These are phyloP conservation scores for Willisornis vidua DNA, from an alignment of 2,113 vertebrate genomes.

Conservation along the genomic window DNA sequence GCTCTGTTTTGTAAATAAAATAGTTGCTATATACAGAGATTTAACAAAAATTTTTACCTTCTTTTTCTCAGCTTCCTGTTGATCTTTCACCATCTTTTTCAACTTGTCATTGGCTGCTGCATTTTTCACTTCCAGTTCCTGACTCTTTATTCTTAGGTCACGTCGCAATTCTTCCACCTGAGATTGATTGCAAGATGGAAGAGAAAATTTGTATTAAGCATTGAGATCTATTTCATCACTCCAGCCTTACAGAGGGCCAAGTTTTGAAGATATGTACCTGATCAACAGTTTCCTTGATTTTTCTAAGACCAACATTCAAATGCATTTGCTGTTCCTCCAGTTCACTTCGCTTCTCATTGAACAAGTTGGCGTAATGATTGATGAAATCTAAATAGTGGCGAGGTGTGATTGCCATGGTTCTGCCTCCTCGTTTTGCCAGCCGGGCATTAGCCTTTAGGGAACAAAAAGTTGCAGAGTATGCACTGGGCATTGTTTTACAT, in stretches of 20 bases:
- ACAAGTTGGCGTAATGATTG: conserved; percentile 97
- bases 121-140: conserved; percentile 97
- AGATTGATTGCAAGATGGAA: background rate
- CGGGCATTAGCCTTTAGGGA: conserved; percentile 89
- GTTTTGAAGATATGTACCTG: conserved; percentile 76
- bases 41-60: conserved; percentile 76
- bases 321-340: conserved; percentile 99
- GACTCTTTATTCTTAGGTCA: conserved; percentile 96
- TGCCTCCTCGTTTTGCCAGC: conserved; percentile 92
- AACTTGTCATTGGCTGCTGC: conserved; percentile 98
- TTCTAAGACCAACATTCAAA: conserved; percentile 94
- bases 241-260: background rate
- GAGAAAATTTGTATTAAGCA: background rate
- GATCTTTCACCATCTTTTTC: conserved; percentile 99
- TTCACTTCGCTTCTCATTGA: conserved; percentile 97
- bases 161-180: conserved; percentile 96
- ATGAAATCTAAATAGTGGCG: conserved; percentile 99
- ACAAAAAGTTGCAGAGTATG: background rate
- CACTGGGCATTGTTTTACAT: background rate
- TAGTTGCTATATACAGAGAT: background rate
- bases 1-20: background rate
- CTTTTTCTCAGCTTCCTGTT: conserved; percentile 98
- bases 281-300: conserved; percentile 98
- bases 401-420: conserved; percentile 97
- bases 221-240: background rate